Percentiles rank a stretch among this genome's conserved stretches.
Evolutionary conservation across 23 tunicate genomes (phyloP).

Genomic region (Ascidia mentula): DNA sequence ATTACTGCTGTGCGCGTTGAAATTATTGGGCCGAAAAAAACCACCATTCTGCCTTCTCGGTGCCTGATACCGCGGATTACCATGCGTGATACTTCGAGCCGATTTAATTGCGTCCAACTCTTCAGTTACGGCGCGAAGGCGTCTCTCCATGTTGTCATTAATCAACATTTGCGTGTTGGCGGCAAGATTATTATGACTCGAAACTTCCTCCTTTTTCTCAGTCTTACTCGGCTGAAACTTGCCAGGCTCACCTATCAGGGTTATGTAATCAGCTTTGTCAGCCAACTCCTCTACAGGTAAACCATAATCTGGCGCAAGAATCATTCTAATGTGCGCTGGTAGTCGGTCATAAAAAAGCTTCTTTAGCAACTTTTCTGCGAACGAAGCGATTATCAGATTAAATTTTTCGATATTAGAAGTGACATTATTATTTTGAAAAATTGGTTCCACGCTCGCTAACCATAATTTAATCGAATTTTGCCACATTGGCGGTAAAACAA

Average conservation of each 20-base stretch:
- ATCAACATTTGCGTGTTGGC: neutral
- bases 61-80: neutral
- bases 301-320: neutral
- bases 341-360: too few relatives aligned
- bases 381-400: neutral
- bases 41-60: slow-evolving; percentile 6
- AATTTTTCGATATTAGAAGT: neutral
- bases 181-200: neutral
- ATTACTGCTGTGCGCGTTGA: neutral
- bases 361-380: neutral
- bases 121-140: neutral
- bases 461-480: neutral
- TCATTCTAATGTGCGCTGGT: neutral
- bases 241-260: neutral
- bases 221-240: neutral
- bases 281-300: neutral
- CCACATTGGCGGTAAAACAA: neutral
- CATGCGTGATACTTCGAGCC: neutral
- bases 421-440: neutral
- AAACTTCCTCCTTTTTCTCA: neutral
- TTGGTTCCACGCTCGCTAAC: neutral
- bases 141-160: neutral
- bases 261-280: neutral
- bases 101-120: neutral
- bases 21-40: neutral